Conservation (phyloP, 2,888 invertebrate species). For the Apantesis nais region DNA sequence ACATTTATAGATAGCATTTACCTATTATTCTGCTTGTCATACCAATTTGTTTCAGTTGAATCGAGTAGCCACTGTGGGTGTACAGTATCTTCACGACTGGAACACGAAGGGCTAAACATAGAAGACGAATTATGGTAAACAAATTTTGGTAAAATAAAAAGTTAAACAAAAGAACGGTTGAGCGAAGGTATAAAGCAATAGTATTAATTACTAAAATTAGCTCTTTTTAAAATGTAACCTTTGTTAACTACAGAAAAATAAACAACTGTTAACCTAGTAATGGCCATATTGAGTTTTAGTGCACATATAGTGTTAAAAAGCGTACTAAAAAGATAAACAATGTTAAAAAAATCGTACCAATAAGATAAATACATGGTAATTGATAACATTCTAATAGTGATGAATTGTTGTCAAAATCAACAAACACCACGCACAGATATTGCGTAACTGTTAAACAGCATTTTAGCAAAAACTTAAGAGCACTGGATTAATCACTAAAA, state of each 20-base stretch:
- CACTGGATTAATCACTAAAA: neutral
- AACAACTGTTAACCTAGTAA: neutral
- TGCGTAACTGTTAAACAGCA: conserved; percentile 24
- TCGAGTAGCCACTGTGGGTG: conserved; percentile 88
- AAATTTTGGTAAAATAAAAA: no score
- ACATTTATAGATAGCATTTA: conserved; percentile 38
- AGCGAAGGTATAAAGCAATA: neutral
- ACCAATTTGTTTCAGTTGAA: conserved; percentile 87
- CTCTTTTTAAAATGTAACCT: neutral
- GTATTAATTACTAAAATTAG: neutral
- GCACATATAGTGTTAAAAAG: neutral
- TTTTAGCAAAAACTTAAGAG: conserved; percentile 10
- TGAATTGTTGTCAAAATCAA: conserved; percentile 46
- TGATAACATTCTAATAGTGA: neutral
- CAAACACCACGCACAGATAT: conserved; percentile 35
- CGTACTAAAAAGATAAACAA: neutral
- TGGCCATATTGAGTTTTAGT: neutral
- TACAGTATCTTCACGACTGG: conserved; percentile 87
- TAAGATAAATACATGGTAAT: neutral
- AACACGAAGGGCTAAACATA: conserved; percentile 74
- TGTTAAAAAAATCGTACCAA: no score
- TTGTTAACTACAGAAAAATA: neutral
- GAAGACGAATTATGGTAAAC: neutral
- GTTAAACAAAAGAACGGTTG: neutral
- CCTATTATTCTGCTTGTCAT: conserved; percentile 77